Conservation (phyloP, 2,113 vertebrate genomes). For the Trogon melanurus region DNA sequence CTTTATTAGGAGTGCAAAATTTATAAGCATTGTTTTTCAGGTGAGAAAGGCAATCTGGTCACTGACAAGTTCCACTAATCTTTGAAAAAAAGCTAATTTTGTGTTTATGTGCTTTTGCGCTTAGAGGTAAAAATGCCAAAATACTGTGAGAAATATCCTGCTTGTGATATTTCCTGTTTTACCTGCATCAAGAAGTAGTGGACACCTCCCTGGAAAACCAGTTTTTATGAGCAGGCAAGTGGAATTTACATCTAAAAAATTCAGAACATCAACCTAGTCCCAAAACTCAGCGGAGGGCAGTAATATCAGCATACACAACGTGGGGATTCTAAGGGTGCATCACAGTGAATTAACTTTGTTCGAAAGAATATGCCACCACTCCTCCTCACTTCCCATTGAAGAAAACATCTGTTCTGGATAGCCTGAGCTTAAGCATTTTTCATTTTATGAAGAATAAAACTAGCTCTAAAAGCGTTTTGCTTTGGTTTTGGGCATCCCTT, state of each 20-base stretch:
- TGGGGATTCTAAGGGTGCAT: not conserved
- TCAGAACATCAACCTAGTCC: not conserved
- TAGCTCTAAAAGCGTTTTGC: not conserved
- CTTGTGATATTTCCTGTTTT: not conserved
- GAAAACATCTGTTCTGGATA: not conserved
- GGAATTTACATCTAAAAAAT: not conserved
- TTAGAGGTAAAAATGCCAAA: not conserved
- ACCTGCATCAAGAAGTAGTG: not conserved
- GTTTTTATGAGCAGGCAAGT: not conserved
- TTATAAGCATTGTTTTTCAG: not conserved
- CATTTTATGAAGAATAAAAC: not conserved
- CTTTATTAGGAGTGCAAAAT: not conserved
- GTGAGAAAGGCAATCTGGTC: not conserved
- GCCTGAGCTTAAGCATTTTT: not conserved
- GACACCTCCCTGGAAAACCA: not conserved
- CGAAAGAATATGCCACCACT: not conserved
- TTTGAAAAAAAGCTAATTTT: not conserved
- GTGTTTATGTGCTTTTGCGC: not conserved
- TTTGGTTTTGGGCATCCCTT: not conserved
- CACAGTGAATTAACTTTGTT: not conserved
- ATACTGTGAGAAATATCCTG: not conserved
- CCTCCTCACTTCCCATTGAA: not conserved
- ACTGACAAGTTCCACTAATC: not conserved
- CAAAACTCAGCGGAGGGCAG: not conserved
- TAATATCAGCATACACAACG: not conserved